Base-by-base conservation (phyloP, 2,797 vertebrate genomes). In the Nothura maculosa region DNA sequence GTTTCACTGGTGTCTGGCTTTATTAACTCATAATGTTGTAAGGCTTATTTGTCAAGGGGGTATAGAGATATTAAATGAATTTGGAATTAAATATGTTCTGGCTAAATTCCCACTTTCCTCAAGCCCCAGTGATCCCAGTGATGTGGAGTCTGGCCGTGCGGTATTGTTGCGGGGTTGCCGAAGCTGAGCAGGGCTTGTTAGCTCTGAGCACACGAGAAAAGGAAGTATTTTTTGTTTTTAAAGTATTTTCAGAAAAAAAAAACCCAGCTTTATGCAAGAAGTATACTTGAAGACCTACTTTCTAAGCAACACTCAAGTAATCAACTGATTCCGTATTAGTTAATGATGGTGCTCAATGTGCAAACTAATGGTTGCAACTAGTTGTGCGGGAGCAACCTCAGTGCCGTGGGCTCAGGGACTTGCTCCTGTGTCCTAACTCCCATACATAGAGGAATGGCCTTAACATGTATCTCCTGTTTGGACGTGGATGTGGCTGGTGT, bases 1-100 rank as follows among this genome's bases (percentile, higher is more conserved):
- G 83, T 57, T 93, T 93, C 52, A 40, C 85, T 76, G 42, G 32
- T 68, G 87, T 78, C 67, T 91, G 85, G 82, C 80, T 86, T 95
- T 94, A 93, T 91, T 95, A 91, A 92, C 70, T 84, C 4, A 0
- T 88, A 89, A 6, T 79, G 64, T 76, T 92, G 32, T 81, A 93
- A 88, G 85, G 92, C 85, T 92, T 96, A 92, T 93, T 95, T 91
- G 82, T 93, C 9, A 52, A 85, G 81, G 28, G 84, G 58, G 72
- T 80, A 60, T 62, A 45, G n/a, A 94, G 63, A 87, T 91, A 72
- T 69, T 91, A 90, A 91, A 81, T 88, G 68, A 93, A 89, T 93
- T 94, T 90, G 81, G 69, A 94, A 82, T 82, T 83, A 76, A 87
- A 84, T 86, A 69, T 81, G 67, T 84, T 87, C 90, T 89, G 93